Evolutionary conservation across 2,797 vertebrate species (phyloP).

Genomic region (Tauraco hartlaubi): DNA sequence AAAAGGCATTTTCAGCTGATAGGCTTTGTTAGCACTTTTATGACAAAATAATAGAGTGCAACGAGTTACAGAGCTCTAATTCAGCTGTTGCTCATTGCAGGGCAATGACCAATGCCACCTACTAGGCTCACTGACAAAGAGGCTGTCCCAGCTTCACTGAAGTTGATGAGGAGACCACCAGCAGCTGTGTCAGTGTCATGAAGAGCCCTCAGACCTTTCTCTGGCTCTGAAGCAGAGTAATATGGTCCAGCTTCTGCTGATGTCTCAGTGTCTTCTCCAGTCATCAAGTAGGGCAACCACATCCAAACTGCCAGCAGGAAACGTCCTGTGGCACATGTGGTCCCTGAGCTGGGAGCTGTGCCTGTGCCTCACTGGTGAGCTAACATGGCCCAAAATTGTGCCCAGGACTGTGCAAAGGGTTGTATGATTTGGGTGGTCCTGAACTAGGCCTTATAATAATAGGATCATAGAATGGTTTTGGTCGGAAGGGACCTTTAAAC

Average conservation of each 20-base stretch:
- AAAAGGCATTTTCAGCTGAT: not conserved
- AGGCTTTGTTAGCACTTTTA: not conserved
- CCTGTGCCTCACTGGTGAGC: rapidly evolving
- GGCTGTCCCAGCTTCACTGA: not conserved
- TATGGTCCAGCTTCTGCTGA: not conserved
- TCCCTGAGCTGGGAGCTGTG: not conserved
- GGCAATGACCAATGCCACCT: not conserved
- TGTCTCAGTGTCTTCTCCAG: not conserved
- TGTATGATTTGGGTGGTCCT: not conserved
- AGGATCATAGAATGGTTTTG: not conserved
- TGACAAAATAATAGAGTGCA: not conserved
- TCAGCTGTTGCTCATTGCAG: not conserved
- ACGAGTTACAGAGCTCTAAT: not conserved
- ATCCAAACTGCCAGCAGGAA: not conserved
- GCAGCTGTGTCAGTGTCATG: not conserved
- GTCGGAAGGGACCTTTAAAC: too few relatives aligned
- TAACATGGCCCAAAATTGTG: rapidly evolving
- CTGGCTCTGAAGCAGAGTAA: not conserved
- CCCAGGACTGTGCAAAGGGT: not conserved
- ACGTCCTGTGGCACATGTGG: rapidly evolving
- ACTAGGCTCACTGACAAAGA: not conserved
- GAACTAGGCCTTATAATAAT: not conserved
- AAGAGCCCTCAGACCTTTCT: not conserved
- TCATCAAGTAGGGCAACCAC: not conserved
- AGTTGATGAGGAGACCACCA: not conserved